These are phyloP conservation scores for Mizuhopecten yessoensis DNA, from an alignment of 1,140 invertebrate species.

Conservation along the genomic window DNA sequence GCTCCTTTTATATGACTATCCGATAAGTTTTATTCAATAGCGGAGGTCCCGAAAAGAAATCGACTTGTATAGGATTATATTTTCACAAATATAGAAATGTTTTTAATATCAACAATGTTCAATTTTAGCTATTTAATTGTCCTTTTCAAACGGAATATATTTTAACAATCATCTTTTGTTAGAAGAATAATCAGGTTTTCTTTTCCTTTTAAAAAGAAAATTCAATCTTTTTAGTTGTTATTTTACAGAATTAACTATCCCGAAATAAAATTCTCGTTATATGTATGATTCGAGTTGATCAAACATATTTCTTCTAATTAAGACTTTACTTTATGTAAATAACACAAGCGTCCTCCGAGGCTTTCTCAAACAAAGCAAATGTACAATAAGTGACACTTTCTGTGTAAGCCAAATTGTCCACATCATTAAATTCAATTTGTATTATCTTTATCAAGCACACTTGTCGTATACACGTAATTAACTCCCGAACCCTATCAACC, in stretches of 20 bases:
- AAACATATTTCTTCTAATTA: background rate
- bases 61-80: background rate
- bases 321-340: background rate
- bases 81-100: background rate
- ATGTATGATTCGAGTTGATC: background rate
- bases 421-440: slow-evolving; percentile 40
- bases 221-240: background rate
- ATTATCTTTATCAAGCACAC: slow-evolving; percentile 23
- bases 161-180: background rate
- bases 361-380: background rate
- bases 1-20: background rate
- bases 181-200: background rate
- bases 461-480: slow-evolving; percentile 4
- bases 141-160: background rate
- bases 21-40: background rate
- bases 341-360: background rate
- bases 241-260: background rate
- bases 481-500: slow-evolving; percentile 20
- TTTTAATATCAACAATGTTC: background rate
- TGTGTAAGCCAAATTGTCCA: background rate
- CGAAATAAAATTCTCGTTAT: background rate
- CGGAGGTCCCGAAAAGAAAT: background rate
- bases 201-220: background rate
- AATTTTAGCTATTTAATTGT: background rate
- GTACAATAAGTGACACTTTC: slow-evolving; percentile 38